Base-by-base conservation (phyloP, 2,797 vertebrate species). In the Emydoidea blandingii region DNA sequence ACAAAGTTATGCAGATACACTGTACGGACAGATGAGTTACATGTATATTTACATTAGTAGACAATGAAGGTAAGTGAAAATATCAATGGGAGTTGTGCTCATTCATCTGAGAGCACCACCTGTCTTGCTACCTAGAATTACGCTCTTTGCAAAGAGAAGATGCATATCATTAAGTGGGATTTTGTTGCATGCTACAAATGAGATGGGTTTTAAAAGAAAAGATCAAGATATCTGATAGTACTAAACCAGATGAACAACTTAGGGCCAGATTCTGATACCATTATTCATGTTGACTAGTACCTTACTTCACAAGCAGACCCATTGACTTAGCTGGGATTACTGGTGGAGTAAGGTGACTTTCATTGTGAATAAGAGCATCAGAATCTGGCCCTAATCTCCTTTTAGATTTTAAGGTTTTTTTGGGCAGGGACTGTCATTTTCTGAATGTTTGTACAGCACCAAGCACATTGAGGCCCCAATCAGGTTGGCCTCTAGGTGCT, bases 11-110 rank as follows among this genome's bases (percentile, higher is more conserved):
- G n/a, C 25, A 83, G 80, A 84, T 9, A 1, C 86, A 88, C 59
- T 50, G 79, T 21, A 79, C 50, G 87, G 86, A 74, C 86, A 93
- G 89, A 68, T 91, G 65, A 92, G 84, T 88, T 49, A 74, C 80
- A 72, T 85, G 88, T 91, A 27, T 93, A n/a, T 94, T 94, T 96
- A 59, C 44, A 79, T 16, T 91, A 54, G 79, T 84, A 80, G 18
- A 68, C 52, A 91, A 79, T 18, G n/a, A 88, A 80, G 57, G 2
- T 65, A 47, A 91, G 8, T 87, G 74, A 90, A 54, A 90, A 82
- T 82, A 37, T 86, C 79, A 68, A 9, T 80, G 72, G 94, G 82
- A 92, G 31, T 81, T 90, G 50, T 29, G 62, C 14, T 57, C 19
- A 50, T 74, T 54, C 78, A 83, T 65, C 82, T 82, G 84, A 92